phyloP scores from a whole-genome alignment of 2,888 invertebrate genomes.

The Lysandra bellargus region DNA sequence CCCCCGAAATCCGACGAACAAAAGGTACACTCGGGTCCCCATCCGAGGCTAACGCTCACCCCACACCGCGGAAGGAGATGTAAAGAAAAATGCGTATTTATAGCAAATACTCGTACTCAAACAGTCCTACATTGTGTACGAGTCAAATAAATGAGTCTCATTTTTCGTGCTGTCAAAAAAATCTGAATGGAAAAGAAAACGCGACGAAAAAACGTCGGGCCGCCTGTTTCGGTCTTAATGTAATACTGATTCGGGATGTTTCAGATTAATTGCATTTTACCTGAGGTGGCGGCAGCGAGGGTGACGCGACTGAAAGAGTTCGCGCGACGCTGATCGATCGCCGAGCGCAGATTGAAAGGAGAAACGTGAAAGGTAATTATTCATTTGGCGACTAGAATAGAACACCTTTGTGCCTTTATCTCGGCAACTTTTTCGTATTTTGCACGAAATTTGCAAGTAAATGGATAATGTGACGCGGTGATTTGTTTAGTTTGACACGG shows the following conservation, averaged over 20 bases:
- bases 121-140: constrained; percentile 81
- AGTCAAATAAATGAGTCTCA: constrained; percentile 81
- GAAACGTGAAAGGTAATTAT: constrained; percentile 79
- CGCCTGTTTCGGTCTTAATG: constrained; percentile 77
- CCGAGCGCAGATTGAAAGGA: constrained; percentile 77
- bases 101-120: constrained; percentile 82
- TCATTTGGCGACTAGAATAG: constrained; percentile 81
- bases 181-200: constrained; percentile 80
- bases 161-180: constrained; percentile 82
- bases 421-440: constrained; percentile 70
- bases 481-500: constrained; percentile 70
- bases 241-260: constrained; percentile 80
- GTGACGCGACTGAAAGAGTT: constrained; percentile 79
- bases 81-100: constrained; percentile 81
- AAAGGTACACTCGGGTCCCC: constrained; percentile 74
- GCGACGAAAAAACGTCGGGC: constrained; percentile 75
- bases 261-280: constrained; percentile 79
- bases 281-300: constrained; percentile 72
- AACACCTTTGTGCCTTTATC: constrained; percentile 80
- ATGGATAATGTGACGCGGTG: constrained; percentile 74
- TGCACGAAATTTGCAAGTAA: constrained; percentile 80
- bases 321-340: constrained; percentile 77
- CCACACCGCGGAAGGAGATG: constrained; percentile 76
- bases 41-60: constrained; percentile 75
- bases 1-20: constrained; percentile 79